These are phyloP conservation scores for Bombylius major DNA, from an alignment of 2,888 invertebrate species.

Conservation along the genomic window DNA sequence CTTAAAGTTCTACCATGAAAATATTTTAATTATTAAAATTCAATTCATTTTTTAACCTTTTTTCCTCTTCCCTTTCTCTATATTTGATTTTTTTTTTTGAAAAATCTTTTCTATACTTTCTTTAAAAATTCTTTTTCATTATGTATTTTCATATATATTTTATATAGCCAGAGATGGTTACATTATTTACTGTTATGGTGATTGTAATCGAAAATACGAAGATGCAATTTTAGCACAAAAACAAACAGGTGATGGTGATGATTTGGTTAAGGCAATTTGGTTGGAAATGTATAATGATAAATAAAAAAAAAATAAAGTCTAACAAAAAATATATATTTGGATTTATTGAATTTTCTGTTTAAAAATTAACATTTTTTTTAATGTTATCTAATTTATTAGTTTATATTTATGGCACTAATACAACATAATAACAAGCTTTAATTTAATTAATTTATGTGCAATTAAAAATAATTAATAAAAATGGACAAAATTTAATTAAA, in stretches of 20 bases:
- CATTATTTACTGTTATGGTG: constrained; percentile 38
- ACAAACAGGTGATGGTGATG: constrained; percentile 38
- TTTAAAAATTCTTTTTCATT: neutral
- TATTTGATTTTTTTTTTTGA: too few relatives aligned
- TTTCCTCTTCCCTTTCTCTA: too few relatives aligned
- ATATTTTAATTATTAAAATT: too few relatives aligned
- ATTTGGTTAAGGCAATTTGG: constrained; percentile 39
- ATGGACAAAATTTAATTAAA: too few relatives aligned
- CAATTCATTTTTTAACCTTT: too few relatives aligned
- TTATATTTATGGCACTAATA: too few relatives aligned
- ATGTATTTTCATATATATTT: neutral
- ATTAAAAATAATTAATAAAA: too few relatives aligned
- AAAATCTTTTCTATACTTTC: neutral
- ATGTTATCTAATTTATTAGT: too few relatives aligned
- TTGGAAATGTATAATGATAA: constrained; percentile 36
- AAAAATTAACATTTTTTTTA: neutral
- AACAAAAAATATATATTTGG: neutral
- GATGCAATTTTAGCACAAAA: constrained; percentile 34
- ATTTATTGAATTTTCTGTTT: neutral
- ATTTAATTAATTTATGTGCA: too few relatives aligned
- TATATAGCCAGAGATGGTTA: constrained; percentile 35
- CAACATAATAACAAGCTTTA: too few relatives aligned
- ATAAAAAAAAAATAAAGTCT: constrained; percentile 15
- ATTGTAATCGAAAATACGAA: constrained; percentile 37
- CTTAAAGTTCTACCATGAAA: too few relatives aligned